Evolutionary conservation across 2,113 vertebrate genomes (phyloP).

Genomic region (Accipiter cooperii): DNA sequence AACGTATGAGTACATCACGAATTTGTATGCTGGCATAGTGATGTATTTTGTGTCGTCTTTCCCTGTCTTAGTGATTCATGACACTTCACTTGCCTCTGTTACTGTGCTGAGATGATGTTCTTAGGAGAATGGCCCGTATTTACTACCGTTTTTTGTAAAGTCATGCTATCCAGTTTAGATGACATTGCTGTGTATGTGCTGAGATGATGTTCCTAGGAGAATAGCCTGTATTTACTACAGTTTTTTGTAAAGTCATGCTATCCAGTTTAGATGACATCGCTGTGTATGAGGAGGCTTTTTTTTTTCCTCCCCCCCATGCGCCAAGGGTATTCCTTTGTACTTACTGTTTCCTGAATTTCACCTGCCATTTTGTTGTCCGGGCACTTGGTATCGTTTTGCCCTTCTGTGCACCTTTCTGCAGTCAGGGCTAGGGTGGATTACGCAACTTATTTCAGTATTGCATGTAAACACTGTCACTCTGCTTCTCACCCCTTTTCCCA

Average conservation of each 20-base stretch:
- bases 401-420: neutral
- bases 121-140: neutral
- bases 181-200: neutral
- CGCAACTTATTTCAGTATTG: neutral
- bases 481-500: neutral
- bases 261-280: neutral
- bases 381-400: neutral
- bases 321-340: neutral
- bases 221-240: neutral
- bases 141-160: neutral
- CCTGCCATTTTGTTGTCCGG: neutral
- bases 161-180: neutral
- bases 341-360: neutral
- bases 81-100: neutral
- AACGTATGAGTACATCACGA: neutral
- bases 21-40: neutral
- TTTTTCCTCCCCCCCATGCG: too few species aligned
- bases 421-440: neutral
- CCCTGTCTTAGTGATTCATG: neutral
- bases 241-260: neutral
- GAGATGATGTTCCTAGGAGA: neutral
- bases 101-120: neutral
- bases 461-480: neutral
- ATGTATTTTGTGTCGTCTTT: neutral
- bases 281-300: neutral